Percentiles rank a stretch among this genome's conserved stretches.
Evolutionary conservation across 2,113 vertebrate genomes (phyloP).

Genomic region (Siniperca knerii): DNA sequence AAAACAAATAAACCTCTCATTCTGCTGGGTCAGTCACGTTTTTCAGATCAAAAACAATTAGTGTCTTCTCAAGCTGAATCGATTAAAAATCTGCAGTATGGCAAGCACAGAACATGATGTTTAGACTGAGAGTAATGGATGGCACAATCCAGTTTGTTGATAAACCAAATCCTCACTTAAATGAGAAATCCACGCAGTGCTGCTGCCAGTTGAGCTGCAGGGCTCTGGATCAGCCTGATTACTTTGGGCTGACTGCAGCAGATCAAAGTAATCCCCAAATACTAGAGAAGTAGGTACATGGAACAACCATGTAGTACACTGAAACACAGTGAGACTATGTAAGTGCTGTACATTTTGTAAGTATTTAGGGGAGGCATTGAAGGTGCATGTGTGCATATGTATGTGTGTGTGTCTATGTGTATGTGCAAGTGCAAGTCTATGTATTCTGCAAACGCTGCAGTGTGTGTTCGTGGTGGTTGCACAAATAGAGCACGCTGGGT

Average conservation of each 20-base stretch:
- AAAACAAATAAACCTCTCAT: constrained; percentile 58
- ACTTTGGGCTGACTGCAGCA: constrained; percentile 68
- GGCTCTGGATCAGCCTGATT: constrained; percentile 78
- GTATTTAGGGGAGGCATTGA: neutral
- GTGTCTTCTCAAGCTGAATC: constrained; percentile 35
- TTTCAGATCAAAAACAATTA: constrained; percentile 59
- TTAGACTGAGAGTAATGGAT: constrained; percentile 48
- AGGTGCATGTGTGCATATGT: neutral
- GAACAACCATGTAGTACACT: constrained; percentile 42
- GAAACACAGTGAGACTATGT: constrained; percentile 10
- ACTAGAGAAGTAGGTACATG: constrained; percentile 47
- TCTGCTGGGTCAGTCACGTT: constrained; percentile 36
- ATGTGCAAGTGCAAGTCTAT: neutral
- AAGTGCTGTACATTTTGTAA: constrained; percentile 9
- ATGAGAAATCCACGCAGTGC: constrained; percentile 62
- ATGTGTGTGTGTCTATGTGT: neutral
- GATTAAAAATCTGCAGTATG: constrained; percentile 26
- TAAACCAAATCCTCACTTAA: constrained; percentile 75
- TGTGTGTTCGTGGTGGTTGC: neutral
- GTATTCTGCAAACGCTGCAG: constrained; percentile 4
- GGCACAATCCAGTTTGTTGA: constrained; percentile 65
- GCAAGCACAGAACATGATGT: neutral
- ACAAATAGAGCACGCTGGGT: constrained; percentile 27
- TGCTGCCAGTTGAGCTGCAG: constrained; percentile 70
- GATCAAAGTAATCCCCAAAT: constrained; percentile 77